Conservation (phyloP, 2,113 vertebrate species). For the Sardina pilchardus region DNA sequence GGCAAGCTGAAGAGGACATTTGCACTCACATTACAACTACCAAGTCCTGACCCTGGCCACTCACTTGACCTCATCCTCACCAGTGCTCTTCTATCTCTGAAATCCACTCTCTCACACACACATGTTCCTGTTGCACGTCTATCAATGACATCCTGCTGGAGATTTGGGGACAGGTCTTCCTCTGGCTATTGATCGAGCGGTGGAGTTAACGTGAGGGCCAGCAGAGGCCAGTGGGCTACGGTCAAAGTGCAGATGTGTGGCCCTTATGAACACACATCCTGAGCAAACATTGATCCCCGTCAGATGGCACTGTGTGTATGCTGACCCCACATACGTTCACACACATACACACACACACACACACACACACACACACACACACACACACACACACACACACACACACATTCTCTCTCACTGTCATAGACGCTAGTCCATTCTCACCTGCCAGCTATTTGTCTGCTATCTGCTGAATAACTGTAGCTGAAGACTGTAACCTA, state of each 20-base stretch:
- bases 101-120: background rate
- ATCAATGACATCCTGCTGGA: background rate
- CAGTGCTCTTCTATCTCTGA: background rate
- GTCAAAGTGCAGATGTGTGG: conserved; percentile 2
- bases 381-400: background rate
- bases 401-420: too few relatives aligned
- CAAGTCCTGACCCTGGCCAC: background rate
- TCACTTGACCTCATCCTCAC: background rate
- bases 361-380: background rate
- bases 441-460: background rate
- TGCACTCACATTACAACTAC: background rate
- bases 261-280: background rate
- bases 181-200: background rate
- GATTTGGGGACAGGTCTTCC: background rate
- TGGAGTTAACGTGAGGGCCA: background rate
- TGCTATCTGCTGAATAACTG: background rate
- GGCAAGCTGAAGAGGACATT: background rate
- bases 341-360: background rate
- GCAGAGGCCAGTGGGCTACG: background rate
- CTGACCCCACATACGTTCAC: background rate
- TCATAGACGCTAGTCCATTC: background rate
- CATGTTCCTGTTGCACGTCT: background rate
- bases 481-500: background rate
- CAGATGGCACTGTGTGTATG: background rate
- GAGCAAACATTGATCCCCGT: background rate